phyloP scores from a whole-genome alignment of 2,797 vertebrate genomes.

The Semaprochilodus insignis region DNA sequence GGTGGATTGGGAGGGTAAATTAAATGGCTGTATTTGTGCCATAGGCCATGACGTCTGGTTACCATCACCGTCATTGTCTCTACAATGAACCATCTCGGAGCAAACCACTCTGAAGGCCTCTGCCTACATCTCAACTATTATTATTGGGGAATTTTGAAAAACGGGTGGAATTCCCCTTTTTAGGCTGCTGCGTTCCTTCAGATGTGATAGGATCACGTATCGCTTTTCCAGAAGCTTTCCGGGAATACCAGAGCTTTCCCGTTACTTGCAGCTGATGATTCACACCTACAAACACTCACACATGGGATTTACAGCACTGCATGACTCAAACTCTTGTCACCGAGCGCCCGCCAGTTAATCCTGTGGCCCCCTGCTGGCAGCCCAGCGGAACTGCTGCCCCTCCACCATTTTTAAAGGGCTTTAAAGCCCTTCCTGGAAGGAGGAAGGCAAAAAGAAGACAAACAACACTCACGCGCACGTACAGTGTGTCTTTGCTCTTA shows the following conservation, averaged over 20 bases:
- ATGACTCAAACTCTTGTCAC: conserved; percentile 60
- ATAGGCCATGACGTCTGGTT: too few relatives aligned
- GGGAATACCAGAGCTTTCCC: conserved; percentile 34
- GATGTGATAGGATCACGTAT: conserved; percentile 19
- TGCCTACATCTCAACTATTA: too few relatives aligned
- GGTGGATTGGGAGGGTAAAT: too few relatives aligned
- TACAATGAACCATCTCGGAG: too few relatives aligned
- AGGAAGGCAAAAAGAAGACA: too few relatives aligned
- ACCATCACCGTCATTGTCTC: too few relatives aligned
- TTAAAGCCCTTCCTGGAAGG: conserved; percentile 27
- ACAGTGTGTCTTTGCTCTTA: too few relatives aligned
- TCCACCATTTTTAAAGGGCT: conserved; percentile 52
- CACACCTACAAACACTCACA: background rate
- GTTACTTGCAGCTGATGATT: conserved; percentile 31
- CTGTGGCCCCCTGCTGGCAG: conserved; percentile 42
- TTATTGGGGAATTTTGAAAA: too few relatives aligned
- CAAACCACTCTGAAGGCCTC: too few relatives aligned
- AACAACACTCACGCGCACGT: background rate
- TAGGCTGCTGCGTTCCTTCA: background rate
- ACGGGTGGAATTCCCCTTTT: too few relatives aligned
- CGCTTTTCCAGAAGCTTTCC: conserved; percentile 16
- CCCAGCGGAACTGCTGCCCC: conserved; percentile 26
- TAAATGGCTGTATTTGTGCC: too few relatives aligned
- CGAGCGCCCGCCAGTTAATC: conserved; percentile 28
- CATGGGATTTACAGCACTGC: conserved; percentile 29